Evolutionary conservation across 2,888 invertebrate species (phyloP).

Genomic region (Noctua comes): DNA sequence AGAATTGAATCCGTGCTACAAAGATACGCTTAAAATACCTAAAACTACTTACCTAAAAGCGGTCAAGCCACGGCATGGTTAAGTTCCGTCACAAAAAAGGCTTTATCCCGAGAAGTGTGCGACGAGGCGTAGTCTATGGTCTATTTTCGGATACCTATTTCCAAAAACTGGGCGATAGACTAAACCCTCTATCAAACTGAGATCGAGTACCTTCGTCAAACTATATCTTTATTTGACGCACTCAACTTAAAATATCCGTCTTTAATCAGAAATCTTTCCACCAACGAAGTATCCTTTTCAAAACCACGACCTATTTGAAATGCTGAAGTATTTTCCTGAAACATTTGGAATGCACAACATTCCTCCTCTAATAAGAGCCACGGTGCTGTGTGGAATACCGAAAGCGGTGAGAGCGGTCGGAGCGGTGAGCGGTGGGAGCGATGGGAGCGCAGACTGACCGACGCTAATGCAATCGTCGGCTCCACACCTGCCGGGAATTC

Average conservation of each 20-base stretch:
- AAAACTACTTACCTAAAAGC: no score
- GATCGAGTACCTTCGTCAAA: conserved; percentile 20
- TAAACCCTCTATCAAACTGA: conserved; percentile 4
- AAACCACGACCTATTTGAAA: conserved; percentile 31
- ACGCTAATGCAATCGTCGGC: conserved; percentile 52
- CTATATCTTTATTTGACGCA: neutral
- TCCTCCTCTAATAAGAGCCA: conserved; percentile 31
- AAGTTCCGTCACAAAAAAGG: conserved; percentile 11
- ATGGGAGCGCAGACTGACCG: conserved; percentile 45
- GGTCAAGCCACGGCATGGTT: neutral
- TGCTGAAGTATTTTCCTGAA: conserved; percentile 17
- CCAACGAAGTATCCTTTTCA: conserved; percentile 9
- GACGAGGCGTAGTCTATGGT: neutral
- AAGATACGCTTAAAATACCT: neutral
- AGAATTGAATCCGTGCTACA: neutral
- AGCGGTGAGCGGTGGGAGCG: conserved; percentile 38
- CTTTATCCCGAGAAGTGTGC: neutral
- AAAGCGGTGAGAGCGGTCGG: conserved; percentile 32
- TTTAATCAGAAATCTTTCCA: neutral
- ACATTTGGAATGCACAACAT: conserved; percentile 49
- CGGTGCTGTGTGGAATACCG: conserved; percentile 38
- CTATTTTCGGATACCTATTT: conserved; percentile 17
- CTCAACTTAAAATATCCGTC: neutral
- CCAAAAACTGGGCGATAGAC: neutral
- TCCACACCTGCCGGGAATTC: conserved; percentile 48